Percentiles rank a stretch among this genome's conserved stretches.
phyloP scores from a whole-genome alignment of 2,888 invertebrate species.

The Dryocosmus kuriphilus region DNA sequence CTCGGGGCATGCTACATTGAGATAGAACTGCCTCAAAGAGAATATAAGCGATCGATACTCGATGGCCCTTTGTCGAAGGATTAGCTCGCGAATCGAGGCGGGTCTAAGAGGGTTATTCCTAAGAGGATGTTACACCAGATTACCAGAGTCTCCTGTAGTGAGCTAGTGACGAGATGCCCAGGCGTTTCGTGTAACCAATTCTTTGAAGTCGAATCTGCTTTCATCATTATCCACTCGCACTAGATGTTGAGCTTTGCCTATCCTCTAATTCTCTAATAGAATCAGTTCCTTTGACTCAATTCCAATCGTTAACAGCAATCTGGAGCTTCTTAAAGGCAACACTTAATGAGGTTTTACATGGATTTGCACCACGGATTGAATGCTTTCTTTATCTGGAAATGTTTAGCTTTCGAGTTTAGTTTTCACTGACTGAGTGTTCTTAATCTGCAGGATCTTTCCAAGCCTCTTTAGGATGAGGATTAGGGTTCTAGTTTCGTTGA shows the following conservation, averaged over 20 bases:
- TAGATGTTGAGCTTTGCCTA: conserved; percentile 2
- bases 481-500: not conserved
- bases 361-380: not conserved
- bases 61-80: conserved; percentile 72
- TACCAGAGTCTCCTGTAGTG: conserved; percentile 41
- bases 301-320: not conserved
- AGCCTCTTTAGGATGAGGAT: not conserved
- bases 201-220: conserved; percentile 41
- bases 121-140: conserved; percentile 52
- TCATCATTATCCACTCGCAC: conserved; percentile 1
- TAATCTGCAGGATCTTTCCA: not conserved
- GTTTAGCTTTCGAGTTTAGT: not conserved
- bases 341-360: not conserved
- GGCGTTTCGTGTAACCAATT: conserved; percentile 2
- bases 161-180: conserved; percentile 47
- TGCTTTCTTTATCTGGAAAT: not conserved
- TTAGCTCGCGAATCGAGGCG: conserved; percentile 62
- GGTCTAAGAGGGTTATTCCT: conserved; percentile 55
- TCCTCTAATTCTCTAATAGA: not conserved
- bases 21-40: conserved; percentile 71
- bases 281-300: not conserved
- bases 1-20: conserved; percentile 62
- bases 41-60: conserved; percentile 73
- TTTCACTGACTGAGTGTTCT: not conserved
- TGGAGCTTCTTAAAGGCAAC: not conserved